phyloP scores from a whole-genome alignment of 2,113 vertebrate genomes.

The Hemiprocne comata region DNA sequence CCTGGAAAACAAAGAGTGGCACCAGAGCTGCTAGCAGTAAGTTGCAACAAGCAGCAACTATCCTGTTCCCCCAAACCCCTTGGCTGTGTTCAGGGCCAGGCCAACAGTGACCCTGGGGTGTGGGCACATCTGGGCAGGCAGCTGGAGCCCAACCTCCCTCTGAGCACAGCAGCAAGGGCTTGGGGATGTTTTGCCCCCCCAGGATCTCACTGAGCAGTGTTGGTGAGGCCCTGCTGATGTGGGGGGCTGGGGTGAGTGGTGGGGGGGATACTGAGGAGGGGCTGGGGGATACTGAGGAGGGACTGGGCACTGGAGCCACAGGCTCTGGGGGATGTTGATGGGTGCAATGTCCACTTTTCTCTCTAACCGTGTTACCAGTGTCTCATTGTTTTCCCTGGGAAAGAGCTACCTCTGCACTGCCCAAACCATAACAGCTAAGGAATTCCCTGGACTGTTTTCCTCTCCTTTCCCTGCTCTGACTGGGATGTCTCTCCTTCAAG shows the following conservation, averaged over 20 bases:
- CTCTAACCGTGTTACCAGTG: fast-evolving
- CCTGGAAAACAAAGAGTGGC: slow-evolving; percentile 22
- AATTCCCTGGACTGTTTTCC: fast-evolving
- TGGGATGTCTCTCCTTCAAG: fast-evolving
- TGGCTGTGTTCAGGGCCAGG: fast-evolving
- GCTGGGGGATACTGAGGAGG: too few relatives aligned
- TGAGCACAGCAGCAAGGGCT: not conserved
- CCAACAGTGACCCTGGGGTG: not conserved
- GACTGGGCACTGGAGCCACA: not conserved
- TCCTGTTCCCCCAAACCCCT: fast-evolving
- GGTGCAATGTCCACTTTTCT: not conserved
- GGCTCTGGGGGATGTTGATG: too few relatives aligned
- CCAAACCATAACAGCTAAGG: not conserved
- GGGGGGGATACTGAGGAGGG: too few relatives aligned
- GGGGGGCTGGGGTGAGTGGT: not conserved
- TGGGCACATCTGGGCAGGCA: fast-evolving
- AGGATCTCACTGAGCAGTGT: not conserved
- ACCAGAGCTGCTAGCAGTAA: not conserved
- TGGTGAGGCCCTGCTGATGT: fast-evolving
- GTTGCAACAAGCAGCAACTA: not conserved
- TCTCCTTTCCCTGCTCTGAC: not conserved
- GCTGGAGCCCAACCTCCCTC: not conserved
- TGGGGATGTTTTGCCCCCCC: fast-evolving
- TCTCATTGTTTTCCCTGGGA: too few relatives aligned
- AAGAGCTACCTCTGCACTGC: not conserved